Percentiles rank a stretch among this genome's conserved stretches.
Evolutionary conservation across 2,888 invertebrate genomes (phyloP).

Genomic region (Caenorhabditis sinica): DNA sequence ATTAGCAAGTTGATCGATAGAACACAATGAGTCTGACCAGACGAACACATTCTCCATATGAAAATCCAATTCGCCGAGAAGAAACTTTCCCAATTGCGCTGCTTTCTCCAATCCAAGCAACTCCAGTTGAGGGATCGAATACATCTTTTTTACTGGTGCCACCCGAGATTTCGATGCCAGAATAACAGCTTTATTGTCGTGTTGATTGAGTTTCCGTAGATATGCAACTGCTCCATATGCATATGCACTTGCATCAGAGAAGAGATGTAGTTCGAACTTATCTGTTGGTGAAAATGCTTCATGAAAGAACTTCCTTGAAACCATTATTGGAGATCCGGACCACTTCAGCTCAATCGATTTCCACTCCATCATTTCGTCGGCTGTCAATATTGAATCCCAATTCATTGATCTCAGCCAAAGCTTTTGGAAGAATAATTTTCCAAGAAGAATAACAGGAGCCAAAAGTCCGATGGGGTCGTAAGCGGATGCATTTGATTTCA

Average conservation of each 20-base stretch:
- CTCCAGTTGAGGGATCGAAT: slow-evolving; percentile 36
- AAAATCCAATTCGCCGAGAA: not conserved
- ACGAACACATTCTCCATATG: not conserved
- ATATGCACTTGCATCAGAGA: slow-evolving; percentile 15
- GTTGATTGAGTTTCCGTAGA: not conserved
- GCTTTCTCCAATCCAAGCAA: not conserved
- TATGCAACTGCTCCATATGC: slow-evolving; percentile 43
- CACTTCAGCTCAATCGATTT: not conserved
- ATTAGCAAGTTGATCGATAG: not conserved
- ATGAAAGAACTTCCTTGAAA: not conserved
- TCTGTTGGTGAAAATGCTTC: not conserved
- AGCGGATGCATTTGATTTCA: not conserved
- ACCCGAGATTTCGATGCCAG: slow-evolving; percentile 71
- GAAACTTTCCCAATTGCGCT: not conserved
- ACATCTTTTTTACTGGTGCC: not conserved
- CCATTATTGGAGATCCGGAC: not conserved
- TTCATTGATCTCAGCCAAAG: slow-evolving; percentile 7
- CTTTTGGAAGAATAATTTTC: slow-evolving; percentile 4
- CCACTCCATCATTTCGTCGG: slow-evolving; percentile 11
- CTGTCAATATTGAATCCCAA: not conserved
- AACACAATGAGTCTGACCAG: slow-evolving; percentile 42
- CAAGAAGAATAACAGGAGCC: slow-evolving; percentile 1
- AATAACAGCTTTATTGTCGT: slow-evolving; percentile 54
- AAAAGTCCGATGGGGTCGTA: not conserved
- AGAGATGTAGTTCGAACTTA: slow-evolving; percentile 23